Evolutionary conservation across 2,113 vertebrate genomes (phyloP), one percentile per base, ranked within the genome.

Genomic region (Gnathonemus longibarbis): DNA sequence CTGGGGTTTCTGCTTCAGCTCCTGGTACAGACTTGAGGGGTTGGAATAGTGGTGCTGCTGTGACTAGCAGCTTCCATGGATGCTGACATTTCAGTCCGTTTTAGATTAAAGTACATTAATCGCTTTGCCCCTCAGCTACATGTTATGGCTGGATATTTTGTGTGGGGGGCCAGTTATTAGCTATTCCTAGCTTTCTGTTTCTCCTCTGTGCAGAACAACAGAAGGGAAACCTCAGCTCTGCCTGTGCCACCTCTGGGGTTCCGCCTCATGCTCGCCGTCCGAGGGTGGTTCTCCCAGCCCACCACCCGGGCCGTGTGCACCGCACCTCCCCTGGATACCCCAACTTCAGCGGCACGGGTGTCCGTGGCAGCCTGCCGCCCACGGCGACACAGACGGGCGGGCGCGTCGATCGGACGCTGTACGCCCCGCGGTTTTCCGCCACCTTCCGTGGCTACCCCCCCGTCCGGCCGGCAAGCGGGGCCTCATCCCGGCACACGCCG

Each of bases 281-380:
- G 92, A 95, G 98, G 87, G 97, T 99, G 92, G 97, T 98, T 19
- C 94, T 99, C n/a, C 98, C 98, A 0, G 97, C 98, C 1, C 98
- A 98, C 90, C 98, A 98, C 87, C 98, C 98, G 0, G 98, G 98
- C 89, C 94, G 98, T 0, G 97, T 98, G 90, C 98, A 99, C 94
- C 95, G 98, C 6, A 95, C 98, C 0, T 92, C 98, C 89, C 97
- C 97, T 0, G 96, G 97, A 0, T 99, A 97, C 92, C 98, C 98
- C 0, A 99, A 97, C 0, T 96, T 97, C 50, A 99, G 98, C 0
- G 98, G 97, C 94, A 98, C 98, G 97, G 98, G 99, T 92, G 96
- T 97, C 0, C 97, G 97, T 0, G 98, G 98, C 0, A 99, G 98
- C 94, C 97, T 98, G 7, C 97, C 98, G 93, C 98, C 98, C 0